These are phyloP conservation scores for Cebidichthys violaceus DNA, from an alignment of 2,113 vertebrate species.

Conservation along the genomic window DNA sequence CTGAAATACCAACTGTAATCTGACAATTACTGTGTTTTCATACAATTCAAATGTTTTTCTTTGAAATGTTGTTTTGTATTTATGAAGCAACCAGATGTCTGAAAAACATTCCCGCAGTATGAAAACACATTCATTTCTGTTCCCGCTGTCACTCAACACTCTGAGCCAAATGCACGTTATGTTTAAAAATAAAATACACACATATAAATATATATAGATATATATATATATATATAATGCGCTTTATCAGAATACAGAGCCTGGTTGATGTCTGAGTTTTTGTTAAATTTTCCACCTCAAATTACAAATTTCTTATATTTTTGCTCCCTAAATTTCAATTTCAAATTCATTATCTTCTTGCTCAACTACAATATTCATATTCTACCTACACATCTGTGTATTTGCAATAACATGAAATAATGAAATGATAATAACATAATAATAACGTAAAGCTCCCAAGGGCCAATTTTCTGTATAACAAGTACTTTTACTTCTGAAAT, in stretches of 20 bases:
- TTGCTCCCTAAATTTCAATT: background rate
- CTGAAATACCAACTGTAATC: background rate
- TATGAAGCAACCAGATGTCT: no score
- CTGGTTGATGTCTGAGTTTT: background rate
- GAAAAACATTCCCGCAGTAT: background rate
- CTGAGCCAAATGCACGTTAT: constrained; percentile 17
- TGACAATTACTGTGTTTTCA: background rate
- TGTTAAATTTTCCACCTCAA: background rate
- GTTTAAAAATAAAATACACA: background rate
- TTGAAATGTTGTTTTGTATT: no score
- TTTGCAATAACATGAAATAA: background rate
- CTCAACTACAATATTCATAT: background rate
- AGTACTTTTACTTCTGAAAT: no score
- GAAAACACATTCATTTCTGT: background rate
- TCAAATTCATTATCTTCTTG: background rate
- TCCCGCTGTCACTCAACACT: background rate
- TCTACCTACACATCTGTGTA: background rate
- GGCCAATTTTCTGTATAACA: no score
- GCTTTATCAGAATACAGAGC: constrained; percentile 11
- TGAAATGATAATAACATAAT: background rate
- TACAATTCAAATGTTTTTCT: no score
- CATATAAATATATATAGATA: no score
- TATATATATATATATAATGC: background rate
- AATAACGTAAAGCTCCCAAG: background rate
- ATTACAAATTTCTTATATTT: background rate